phyloP scores from a whole-genome alignment of 2,113 vertebrate species.

The Struthidea cinerea region DNA sequence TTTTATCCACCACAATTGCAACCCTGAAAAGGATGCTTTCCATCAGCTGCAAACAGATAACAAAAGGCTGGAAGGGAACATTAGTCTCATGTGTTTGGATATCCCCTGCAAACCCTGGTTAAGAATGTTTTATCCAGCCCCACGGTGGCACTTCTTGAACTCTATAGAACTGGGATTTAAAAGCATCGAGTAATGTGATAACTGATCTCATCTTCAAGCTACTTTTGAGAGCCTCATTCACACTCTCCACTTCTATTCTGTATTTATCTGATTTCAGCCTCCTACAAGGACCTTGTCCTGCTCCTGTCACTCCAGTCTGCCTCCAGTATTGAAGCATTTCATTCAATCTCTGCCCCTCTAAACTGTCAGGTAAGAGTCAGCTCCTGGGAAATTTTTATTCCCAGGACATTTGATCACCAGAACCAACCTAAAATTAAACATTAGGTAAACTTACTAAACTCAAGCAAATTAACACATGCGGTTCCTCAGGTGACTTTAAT shows the following conservation, averaged over 20 bases:
- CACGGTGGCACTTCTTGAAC: background rate
- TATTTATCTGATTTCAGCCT: background rate
- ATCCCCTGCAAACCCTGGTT: background rate
- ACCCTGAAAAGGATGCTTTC: background rate
- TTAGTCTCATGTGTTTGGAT: background rate
- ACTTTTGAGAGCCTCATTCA: background rate
- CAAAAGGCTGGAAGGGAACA: background rate
- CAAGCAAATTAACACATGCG: rapidly evolving
- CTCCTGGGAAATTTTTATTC: background rate
- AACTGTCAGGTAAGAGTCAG: background rate
- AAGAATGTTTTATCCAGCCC: background rate
- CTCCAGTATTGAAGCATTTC: background rate
- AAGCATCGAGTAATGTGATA: background rate
- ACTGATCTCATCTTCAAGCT: background rate
- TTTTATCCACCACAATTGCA: background rate
- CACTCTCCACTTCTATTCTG: background rate
- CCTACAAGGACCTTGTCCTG: background rate
- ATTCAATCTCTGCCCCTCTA: background rate
- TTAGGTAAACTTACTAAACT: background rate
- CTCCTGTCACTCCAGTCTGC: background rate
- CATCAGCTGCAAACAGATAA: background rate
- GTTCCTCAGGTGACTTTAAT: background rate
- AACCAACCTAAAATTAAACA: background rate
- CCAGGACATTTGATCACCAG: background rate
- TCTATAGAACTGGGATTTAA: background rate